phyloP scores from a whole-genome alignment of 2,113 vertebrate species.

The Hippopotamus amphibius region DNA sequence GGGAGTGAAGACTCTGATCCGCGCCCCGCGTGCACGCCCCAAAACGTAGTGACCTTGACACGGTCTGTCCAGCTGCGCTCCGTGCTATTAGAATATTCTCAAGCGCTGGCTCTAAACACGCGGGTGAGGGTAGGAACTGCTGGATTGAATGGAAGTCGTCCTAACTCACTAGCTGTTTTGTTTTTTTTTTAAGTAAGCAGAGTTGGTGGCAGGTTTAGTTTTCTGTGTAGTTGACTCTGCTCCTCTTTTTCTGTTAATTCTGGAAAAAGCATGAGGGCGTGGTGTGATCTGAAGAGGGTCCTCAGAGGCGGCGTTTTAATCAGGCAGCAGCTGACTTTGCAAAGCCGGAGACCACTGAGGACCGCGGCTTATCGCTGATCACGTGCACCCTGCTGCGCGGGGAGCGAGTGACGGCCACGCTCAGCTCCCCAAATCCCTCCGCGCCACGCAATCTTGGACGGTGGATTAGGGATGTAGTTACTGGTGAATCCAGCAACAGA shows the following conservation, averaged over 20 bases:
- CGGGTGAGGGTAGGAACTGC: not conserved
- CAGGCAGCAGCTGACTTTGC: not conserved
- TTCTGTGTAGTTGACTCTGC: slow-evolving; percentile 22
- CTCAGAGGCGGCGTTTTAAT: not conserved
- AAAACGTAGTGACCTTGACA: fast-evolving
- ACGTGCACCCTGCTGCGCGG: not conserved
- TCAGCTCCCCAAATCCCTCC: not conserved
- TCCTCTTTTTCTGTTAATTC: not conserved
- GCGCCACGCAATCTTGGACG: not conserved
- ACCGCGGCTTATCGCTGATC: not conserved
- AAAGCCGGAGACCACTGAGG: not conserved
- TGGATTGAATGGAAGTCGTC: not conserved
- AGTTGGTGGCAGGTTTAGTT: not conserved
- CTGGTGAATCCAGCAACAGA: not conserved
- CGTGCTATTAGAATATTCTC: fast-evolving
- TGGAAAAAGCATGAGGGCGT: not conserved
- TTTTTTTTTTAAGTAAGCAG: not conserved
- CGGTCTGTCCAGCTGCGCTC: fast-evolving
- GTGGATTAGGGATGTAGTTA: not conserved
- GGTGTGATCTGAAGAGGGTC: not conserved
- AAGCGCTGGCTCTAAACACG: not conserved
- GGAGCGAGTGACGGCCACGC: not conserved
- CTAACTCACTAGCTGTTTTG: not conserved
- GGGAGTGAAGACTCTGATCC: not conserved
- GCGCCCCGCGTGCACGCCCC: not conserved